Evolutionary conservation across 2,113 vertebrate species (phyloP).

Genomic region (Seriola rivoliana): DNA sequence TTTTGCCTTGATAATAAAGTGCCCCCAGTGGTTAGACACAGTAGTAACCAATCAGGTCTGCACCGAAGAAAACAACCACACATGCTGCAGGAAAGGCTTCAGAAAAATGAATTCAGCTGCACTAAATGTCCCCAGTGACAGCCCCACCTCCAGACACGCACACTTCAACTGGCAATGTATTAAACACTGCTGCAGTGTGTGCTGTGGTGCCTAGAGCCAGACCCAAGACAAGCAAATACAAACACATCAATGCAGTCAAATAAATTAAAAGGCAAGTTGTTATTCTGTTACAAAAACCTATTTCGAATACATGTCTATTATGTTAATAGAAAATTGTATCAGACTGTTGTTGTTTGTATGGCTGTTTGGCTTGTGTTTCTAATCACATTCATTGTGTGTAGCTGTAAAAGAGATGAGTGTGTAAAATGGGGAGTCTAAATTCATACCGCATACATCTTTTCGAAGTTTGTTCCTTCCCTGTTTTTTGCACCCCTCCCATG

Average conservation of each 20-base stretch:
- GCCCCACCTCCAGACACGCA: slow-evolving; percentile 30
- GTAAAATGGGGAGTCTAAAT: background rate
- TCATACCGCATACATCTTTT: slow-evolving; percentile 40
- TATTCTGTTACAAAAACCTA: background rate
- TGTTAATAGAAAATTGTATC: slow-evolving; percentile 7
- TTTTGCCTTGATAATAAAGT: slow-evolving; percentile 7
- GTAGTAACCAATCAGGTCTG: background rate
- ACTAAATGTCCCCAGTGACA: slow-evolving; percentile 40
- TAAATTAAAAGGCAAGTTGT: slow-evolving; percentile 19
- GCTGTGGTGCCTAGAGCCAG: slow-evolving; percentile 7
- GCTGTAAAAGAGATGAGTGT: slow-evolving; percentile 25
- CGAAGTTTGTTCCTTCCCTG: slow-evolving; percentile 41
- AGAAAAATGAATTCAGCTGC: slow-evolving; percentile 40
- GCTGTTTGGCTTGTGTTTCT: slow-evolving; percentile 28
- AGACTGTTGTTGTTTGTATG: background rate
- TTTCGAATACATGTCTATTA: slow-evolving; percentile 12
- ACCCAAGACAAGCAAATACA: slow-evolving; percentile 16
- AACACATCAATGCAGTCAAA: slow-evolving; percentile 16
- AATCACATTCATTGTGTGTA: slow-evolving; percentile 11
- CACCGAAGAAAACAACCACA: background rate
- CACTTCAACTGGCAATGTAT: slow-evolving; percentile 29
- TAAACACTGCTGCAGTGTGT: slow-evolving; percentile 6
- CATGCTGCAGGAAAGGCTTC: slow-evolving; percentile 30
- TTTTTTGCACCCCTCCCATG: slow-evolving; percentile 28
- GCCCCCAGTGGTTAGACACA: slow-evolving; percentile 38